Evolutionary conservation across 2,797 vertebrate species (phyloP).

Genomic region (Hirundo rustica): DNA sequence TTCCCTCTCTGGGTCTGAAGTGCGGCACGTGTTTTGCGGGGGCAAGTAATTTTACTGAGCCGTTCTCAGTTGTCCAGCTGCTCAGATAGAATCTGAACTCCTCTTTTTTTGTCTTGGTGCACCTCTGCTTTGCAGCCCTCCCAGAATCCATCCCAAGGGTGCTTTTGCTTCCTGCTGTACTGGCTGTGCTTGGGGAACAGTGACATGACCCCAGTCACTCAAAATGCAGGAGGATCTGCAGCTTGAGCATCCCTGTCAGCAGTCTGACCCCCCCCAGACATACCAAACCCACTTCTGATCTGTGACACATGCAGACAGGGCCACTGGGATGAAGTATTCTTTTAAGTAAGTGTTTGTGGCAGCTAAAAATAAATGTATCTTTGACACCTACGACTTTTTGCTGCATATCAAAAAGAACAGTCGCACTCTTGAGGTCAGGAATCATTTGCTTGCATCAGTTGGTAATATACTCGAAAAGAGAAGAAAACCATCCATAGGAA

Average conservation of each 20-base stretch:
- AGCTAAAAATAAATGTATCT: background rate
- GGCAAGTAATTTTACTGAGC: background rate
- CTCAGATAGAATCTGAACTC: background rate
- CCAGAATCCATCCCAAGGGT: background rate
- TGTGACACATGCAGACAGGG: background rate
- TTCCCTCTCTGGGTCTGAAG: background rate
- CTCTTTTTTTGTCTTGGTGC: background rate
- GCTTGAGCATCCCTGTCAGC: background rate
- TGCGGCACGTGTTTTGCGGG: background rate
- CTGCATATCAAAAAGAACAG: background rate
- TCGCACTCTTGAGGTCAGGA: background rate
- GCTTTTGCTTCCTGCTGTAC: background rate
- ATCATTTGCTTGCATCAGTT: background rate
- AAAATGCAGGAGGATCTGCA: background rate
- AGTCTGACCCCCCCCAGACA: background rate
- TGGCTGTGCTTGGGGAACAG: background rate
- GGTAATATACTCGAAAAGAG: background rate
- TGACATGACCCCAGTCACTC: background rate
- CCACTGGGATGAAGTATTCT: background rate
- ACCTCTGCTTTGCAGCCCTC: background rate
- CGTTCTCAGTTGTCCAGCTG: background rate
- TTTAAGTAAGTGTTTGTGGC: background rate
- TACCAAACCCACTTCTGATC: background rate
- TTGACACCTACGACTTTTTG: background rate
- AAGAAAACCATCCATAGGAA: background rate